A percentile compares a stretch with the other conserved stretches of the same genome.
Conservation (phyloP, 37 sponge, comb jelly and placozoan genomes). For the Haliclona indistincta region DNA sequence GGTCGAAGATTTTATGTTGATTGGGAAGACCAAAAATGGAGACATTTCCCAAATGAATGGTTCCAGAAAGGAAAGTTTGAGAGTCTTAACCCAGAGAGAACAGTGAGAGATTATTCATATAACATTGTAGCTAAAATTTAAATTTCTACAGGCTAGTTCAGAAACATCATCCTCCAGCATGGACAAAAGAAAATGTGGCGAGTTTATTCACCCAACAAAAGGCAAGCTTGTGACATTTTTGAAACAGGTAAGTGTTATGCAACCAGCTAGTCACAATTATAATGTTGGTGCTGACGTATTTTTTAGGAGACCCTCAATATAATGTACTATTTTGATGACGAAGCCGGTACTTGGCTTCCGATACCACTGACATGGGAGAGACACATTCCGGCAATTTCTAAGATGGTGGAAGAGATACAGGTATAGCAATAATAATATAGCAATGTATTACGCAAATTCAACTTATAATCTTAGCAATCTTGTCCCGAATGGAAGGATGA, state of each 20-base stretch:
- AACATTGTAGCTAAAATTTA: not conserved
- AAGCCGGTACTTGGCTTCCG: conserved; percentile 53
- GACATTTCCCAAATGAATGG: conserved; percentile 33
- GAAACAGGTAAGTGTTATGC: conserved; percentile 31
- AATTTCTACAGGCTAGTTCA: not conserved
- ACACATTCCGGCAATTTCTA: conserved; percentile 54
- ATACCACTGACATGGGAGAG: conserved; percentile 86
- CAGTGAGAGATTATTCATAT: not conserved
- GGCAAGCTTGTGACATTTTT: conserved; percentile 61
- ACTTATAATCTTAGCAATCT: conserved; percentile 19
- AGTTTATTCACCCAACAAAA: conserved; percentile 65
- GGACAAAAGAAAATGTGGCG: no score
- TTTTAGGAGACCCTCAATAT: conserved; percentile 58
- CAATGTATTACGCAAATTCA: not conserved
- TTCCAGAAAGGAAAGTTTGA: conserved; percentile 17
- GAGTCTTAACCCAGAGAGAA: not conserved
- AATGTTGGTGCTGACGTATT: not conserved
- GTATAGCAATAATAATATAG: conserved; percentile 26
- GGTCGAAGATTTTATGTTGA: conserved; percentile 81
- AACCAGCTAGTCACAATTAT: not conserved
- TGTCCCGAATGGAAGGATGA: conserved; percentile 78
- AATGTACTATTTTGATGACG: conserved; percentile 72
- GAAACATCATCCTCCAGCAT: no score
- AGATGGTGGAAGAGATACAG: conserved; percentile 53
- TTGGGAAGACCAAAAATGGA: conserved; percentile 69